Conservation (phyloP, 1,140 invertebrate species). For the Drosophila guanche region DNA sequence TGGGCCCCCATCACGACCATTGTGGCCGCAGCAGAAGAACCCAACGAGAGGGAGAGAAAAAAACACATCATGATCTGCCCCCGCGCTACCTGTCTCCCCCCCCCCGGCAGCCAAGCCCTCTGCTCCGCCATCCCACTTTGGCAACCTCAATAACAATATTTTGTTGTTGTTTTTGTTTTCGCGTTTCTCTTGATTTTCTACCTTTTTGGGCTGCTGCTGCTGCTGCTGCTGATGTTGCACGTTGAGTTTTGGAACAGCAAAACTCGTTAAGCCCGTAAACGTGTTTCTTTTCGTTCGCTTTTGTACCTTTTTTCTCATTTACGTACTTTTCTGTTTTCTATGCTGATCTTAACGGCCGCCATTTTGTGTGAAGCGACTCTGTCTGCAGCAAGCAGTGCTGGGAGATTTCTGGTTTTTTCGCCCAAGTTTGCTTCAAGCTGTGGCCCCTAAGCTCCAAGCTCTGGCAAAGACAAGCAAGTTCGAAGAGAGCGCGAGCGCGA, state of each 20-base stretch:
- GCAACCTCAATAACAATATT: slow-evolving; percentile 73
- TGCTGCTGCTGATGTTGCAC: slow-evolving; percentile 48
- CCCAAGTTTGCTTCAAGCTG: not conserved
- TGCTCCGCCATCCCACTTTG: not conserved
- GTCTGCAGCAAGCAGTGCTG: slow-evolving; percentile 20
- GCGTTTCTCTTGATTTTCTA: slow-evolving; percentile 51
- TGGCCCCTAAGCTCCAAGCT: slow-evolving; percentile 23
- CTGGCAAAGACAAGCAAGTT: slow-evolving; percentile 13
- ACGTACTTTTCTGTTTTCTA: slow-evolving; percentile 27
- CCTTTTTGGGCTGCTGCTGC: slow-evolving; percentile 41
- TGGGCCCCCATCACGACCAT: slow-evolving; percentile 19
- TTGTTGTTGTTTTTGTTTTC: slow-evolving; percentile 43
- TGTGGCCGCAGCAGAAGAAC: slow-evolving; percentile 6
- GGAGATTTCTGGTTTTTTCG: slow-evolving; percentile 62
- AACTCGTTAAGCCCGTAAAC: slow-evolving; percentile 73
- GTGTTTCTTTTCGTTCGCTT: slow-evolving; percentile 57
- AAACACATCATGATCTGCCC: slow-evolving; percentile 18
- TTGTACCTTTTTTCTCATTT: slow-evolving; percentile 38
- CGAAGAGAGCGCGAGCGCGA: slow-evolving; percentile 5
- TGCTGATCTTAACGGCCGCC: slow-evolving; percentile 60
- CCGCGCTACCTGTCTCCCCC: slow-evolving; percentile 2
- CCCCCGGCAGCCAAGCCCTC: not conserved
- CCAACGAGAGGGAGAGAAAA: slow-evolving; percentile 12
- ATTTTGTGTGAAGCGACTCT: slow-evolving; percentile 51
- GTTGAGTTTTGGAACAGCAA: slow-evolving; percentile 60